phyloP scores from a whole-genome alignment of 2,888 invertebrate species.

The Lycia hirtaria region DNA sequence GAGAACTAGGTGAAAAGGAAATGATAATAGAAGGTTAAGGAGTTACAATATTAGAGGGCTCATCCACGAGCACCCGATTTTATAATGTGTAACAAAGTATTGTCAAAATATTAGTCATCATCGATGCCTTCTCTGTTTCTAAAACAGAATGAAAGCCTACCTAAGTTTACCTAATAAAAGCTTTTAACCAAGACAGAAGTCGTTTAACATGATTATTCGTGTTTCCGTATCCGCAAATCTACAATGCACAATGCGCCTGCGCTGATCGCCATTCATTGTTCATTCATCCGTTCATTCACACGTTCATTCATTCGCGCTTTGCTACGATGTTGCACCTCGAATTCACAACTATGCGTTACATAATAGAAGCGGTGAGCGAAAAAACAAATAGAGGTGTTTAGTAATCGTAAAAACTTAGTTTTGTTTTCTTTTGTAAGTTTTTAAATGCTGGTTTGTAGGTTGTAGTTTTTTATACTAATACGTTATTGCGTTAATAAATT shows the following conservation, averaged over 20 bases:
- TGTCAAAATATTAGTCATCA: neutral
- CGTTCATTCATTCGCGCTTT: constrained; percentile 24
- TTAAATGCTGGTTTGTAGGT: neutral
- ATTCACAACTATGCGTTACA: constrained; percentile 12
- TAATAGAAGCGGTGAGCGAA: neutral
- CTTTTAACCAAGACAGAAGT: neutral
- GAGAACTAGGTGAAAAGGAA: no score
- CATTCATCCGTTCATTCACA: constrained; percentile 28
- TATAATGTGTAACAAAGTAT: no score
- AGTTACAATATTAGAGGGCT: no score
- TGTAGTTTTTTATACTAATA: no score
- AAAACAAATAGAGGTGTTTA: no score
- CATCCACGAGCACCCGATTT: no score
- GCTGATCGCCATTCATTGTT: constrained; percentile 12
- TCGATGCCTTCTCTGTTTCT: neutral
- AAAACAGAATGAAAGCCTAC: neutral
- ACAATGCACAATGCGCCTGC: constrained; percentile 21
- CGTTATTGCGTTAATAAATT: no score
- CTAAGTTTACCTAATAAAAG: neutral
- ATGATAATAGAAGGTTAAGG: no score
- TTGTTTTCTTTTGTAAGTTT: neutral
- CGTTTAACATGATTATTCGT: constrained; percentile 22
- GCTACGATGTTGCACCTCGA: constrained; percentile 18
- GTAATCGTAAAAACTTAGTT: neutral
- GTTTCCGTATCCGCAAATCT: constrained; percentile 20